phyloP scores from a whole-genome alignment of 2,113 vertebrate genomes.

The Colossoma macropomum region DNA sequence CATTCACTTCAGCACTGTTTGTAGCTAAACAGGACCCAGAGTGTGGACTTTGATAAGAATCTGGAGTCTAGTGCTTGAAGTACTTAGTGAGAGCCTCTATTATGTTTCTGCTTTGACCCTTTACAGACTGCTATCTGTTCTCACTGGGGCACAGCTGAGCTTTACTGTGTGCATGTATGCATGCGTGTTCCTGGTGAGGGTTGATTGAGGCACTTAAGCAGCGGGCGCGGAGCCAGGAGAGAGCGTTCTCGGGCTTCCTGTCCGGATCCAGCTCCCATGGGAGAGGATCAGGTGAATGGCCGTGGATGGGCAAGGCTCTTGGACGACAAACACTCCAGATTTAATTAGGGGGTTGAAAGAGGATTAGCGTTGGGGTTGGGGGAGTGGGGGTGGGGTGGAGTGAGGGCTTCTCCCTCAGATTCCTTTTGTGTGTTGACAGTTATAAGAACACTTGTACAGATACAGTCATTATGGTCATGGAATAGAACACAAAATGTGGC shows the following conservation, averaged over 20 bases:
- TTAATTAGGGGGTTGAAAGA: constrained; percentile 81
- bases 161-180: constrained; percentile 40
- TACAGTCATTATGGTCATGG: no score
- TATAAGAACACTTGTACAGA: not conserved
- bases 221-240: constrained; percentile 40
- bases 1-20: not conserved
- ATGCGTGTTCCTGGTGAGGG: constrained; percentile 27
- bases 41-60: not conserved
- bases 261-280: constrained; percentile 63
- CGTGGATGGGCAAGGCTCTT: constrained; percentile 75
- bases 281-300: constrained; percentile 72
- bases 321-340: constrained; percentile 80
- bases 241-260: constrained; percentile 51
- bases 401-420: not conserved
- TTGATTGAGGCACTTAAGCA: constrained; percentile 43
- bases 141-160: not conserved
- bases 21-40: not conserved
- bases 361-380: constrained; percentile 67
- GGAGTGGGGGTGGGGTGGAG: not conserved
- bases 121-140: constrained; percentile 5
- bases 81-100: constrained; percentile 6
- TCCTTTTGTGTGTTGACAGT: not conserved
- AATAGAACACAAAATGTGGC: no score
- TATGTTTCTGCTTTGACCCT: not conserved
- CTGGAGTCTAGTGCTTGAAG: not conserved